A percentile compares a stretch with the other conserved stretches of the same genome.
These are phyloP conservation scores for Phenganax marumi DNA, from an alignment of 92 coral and sea anemone species.

Conservation along the genomic window DNA sequence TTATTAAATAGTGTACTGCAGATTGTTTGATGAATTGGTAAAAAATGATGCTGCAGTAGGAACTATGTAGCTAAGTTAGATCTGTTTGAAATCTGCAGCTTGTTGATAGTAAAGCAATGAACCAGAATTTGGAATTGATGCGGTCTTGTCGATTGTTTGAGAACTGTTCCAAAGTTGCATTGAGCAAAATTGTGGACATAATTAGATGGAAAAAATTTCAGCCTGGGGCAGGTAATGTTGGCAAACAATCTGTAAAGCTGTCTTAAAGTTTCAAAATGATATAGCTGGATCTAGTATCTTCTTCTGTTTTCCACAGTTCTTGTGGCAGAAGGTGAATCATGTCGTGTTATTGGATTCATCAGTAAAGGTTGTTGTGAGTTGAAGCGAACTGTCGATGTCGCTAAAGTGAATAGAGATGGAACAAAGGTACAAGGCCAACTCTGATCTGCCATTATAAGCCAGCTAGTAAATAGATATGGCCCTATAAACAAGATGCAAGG, in stretches of 20 bases:
- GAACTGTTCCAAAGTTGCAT: slow-evolving; percentile 84
- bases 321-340: slow-evolving; percentile 85
- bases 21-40: too few relatives aligned
- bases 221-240: slow-evolving; percentile 75
- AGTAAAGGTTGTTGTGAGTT: slow-evolving; percentile 75
- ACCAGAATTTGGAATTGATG: slow-evolving; percentile 75
- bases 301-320: slow-evolving; percentile 56
- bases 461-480: too few relatives aligned
- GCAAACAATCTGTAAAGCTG: not conserved
- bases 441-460: too few relatives aligned
- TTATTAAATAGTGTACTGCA: not conserved
- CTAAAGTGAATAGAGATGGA: slow-evolving; percentile 79
- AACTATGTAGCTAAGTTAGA: too few relatives aligned
- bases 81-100: slow-evolving; percentile 42
- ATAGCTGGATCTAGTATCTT: not conserved
- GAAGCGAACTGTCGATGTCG: slow-evolving; percentile 75
- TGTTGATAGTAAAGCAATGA: slow-evolving; percentile 69
- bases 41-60: too few relatives aligned
- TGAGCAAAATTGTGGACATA: slow-evolving; percentile 78
- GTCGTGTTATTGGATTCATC: slow-evolving; percentile 92
- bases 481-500: too few relatives aligned
- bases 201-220: slow-evolving; percentile 84
- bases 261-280: not conserved
- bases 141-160: slow-evolving; percentile 84
- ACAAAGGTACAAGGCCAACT: slow-evolving; percentile 62